phyloP scores from a whole-genome alignment of 2,797 vertebrate species.

The Cottoperca gobio region DNA sequence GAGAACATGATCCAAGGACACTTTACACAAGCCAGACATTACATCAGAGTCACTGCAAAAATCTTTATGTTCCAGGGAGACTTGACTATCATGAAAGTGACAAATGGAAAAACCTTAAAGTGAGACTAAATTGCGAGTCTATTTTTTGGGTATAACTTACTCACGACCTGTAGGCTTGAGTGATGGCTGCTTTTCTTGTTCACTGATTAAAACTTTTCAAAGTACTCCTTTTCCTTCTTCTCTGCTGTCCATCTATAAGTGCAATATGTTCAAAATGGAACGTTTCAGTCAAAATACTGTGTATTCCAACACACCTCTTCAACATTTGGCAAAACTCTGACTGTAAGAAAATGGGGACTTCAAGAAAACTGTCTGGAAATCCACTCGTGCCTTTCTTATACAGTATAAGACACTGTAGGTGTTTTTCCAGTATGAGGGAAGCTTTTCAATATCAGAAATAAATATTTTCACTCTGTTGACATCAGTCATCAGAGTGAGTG shows the following conservation, averaged over 20 bases:
- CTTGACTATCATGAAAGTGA: not conserved
- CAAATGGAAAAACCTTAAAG: not conserved
- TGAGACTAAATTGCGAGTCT: not conserved
- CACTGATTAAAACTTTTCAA: not conserved
- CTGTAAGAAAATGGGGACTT: not conserved
- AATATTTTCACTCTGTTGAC: conserved; percentile 55
- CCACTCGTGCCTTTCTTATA: not conserved
- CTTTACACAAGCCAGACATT: not conserved
- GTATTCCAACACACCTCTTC: not conserved
- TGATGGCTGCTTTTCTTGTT: conserved; percentile 5
- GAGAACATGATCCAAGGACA: not conserved
- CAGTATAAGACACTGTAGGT: not conserved
- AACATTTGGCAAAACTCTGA: not conserved
- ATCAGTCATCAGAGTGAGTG: conserved; percentile 64
- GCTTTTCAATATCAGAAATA: conserved; percentile 50
- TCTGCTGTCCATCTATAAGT: not conserved
- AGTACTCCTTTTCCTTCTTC: not conserved
- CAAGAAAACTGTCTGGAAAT: not conserved
- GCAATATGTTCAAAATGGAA: not conserved
- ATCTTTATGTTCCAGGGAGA: conserved; percentile 6
- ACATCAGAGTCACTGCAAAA: conserved; percentile 10
- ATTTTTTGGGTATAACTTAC: conserved; percentile 1
- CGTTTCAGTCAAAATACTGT: not conserved
- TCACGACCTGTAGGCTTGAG: not conserved
- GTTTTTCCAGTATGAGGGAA: conserved; percentile 23